A percentile compares a stretch with the other conserved stretches of the same genome.
Evolutionary conservation across 2,797 vertebrate genomes (phyloP).

Genomic region (Glossophaga mutica): DNA sequence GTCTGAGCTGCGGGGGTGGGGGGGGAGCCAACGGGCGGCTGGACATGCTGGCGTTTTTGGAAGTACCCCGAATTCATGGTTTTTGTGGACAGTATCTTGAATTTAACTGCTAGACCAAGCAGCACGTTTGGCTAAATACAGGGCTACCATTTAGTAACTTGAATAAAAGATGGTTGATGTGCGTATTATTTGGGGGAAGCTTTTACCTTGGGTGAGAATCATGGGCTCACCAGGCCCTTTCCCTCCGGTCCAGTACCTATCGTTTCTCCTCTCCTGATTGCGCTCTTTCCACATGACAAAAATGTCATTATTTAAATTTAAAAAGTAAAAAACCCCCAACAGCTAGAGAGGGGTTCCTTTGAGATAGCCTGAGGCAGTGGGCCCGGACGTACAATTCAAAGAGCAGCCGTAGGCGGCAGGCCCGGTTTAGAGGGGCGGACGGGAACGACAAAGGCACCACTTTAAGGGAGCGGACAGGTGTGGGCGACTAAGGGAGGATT

Average conservation of each 20-base stretch:
- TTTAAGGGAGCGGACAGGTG: not conserved
- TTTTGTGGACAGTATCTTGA: not conserved
- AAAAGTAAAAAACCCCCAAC: not conserved
- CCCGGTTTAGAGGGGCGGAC: not conserved
- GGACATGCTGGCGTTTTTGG: not conserved
- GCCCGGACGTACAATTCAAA: not conserved
- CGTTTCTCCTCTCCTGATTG: not conserved
- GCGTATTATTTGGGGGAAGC: not conserved
- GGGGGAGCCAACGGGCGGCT: not conserved
- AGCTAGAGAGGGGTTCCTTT: not conserved
- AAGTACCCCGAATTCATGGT: not conserved
- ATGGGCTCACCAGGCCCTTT: not conserved
- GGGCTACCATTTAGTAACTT: not conserved
- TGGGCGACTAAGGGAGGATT: not conserved
- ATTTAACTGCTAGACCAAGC: not conserved
- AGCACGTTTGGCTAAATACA: not conserved
- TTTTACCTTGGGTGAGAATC: not conserved
- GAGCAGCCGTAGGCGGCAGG: not conserved
- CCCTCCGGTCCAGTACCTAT: not conserved
- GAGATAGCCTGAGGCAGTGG: not conserved
- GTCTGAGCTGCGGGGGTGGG: too few relatives aligned
- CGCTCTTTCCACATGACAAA: not conserved
- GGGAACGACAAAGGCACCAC: not conserved
- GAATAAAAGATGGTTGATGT: not conserved
- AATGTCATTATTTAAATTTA: not conserved